Evolutionary conservation across 2,888 invertebrate species (phyloP), one percentile per base, ranked within the genome.

Genomic region (Chrysolina americana): DNA sequence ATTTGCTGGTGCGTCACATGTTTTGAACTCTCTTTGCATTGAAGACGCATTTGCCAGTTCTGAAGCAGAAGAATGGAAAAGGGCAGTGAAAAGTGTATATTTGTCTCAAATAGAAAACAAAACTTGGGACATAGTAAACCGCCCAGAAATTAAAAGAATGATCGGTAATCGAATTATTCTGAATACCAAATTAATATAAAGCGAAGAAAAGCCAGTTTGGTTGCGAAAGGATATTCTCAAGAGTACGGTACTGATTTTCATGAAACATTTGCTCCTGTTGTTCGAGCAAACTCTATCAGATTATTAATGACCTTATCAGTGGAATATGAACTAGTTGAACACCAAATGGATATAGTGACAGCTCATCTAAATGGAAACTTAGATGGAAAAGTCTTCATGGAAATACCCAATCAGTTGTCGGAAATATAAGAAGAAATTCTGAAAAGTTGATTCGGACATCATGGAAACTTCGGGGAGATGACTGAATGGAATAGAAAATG

Each of bases 181-280:
- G n/a, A n/a, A n/a, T n/a, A n/a, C n/a, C n/a, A n/a, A 21, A n/a
- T 9, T 11, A 75, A 48, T 6, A 19, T 81, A 13, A 77, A 81
- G 23, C 69, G 41, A 50, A 48, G 66, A 23, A 66, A 66, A 47
- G 66, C 66, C 11, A 41, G 66, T 13, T 28, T 66, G n/a, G 66
- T 66, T 10, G 65, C 21, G 11, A 10, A 65, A 47, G 65, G 65
- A 17, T 65, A 44, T 44, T 8, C 44, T 10, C 65, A 65, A 17
- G 10, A 44, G n/a, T 44, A 41, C 15, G 65, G 65, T 44, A 10
- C 21, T 19, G 47, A 65, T 47, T 65, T 44, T 44, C 8, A 65
- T 17, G 47, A 65, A 19, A 65, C 65, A 5, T 65, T 44, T 17
- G 41, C 65, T 17, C 65, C 65, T 44, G 44, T n/a, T n/a, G n/a